A percentile compares a stretch with the other conserved stretches of the same genome.
Evolutionary conservation across 2,113 vertebrate genomes (phyloP).

Genomic region (Dasyornis broadbenti): DNA sequence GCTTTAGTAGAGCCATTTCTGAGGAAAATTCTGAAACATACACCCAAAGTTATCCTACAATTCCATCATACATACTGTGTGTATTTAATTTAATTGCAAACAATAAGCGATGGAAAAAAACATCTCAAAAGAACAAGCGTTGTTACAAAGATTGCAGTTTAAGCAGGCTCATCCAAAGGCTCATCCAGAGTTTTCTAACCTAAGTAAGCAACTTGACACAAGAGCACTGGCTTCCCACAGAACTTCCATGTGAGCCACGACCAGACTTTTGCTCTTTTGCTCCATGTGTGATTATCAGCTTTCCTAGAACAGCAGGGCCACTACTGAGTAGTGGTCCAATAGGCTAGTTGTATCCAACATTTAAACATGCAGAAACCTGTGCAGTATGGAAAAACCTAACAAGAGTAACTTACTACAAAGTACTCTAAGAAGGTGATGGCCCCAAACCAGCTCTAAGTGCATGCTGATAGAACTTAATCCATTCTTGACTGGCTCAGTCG

Average conservation of each 20-base stretch:
- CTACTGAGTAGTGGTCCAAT: neutral
- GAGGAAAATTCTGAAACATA: neutral
- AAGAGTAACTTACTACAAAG: no score
- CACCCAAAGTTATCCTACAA: neutral
- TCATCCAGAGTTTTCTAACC: neutral
- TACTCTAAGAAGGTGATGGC: neutral
- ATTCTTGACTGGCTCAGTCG: neutral
- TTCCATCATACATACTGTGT: neutral
- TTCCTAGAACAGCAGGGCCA: neutral
- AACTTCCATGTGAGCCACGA: neutral
- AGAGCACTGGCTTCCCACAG: neutral
- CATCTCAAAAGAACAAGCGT: neutral
- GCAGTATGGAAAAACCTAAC: neutral
- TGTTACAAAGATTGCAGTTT: rapidly evolving
- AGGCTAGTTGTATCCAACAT: neutral
- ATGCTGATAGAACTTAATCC: neutral
- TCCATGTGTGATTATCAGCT: neutral
- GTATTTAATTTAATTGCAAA: neutral
- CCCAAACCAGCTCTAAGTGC: neutral
- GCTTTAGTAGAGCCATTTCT: neutral
- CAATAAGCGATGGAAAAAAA: neutral
- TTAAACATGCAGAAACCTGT: neutral
- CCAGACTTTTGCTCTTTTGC: neutral
- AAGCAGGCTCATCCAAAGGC: neutral
- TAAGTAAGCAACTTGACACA: neutral